These are phyloP conservation scores for Lepidostoma basale DNA, from an alignment of 1,140 invertebrate species.

Conservation along the genomic window DNA sequence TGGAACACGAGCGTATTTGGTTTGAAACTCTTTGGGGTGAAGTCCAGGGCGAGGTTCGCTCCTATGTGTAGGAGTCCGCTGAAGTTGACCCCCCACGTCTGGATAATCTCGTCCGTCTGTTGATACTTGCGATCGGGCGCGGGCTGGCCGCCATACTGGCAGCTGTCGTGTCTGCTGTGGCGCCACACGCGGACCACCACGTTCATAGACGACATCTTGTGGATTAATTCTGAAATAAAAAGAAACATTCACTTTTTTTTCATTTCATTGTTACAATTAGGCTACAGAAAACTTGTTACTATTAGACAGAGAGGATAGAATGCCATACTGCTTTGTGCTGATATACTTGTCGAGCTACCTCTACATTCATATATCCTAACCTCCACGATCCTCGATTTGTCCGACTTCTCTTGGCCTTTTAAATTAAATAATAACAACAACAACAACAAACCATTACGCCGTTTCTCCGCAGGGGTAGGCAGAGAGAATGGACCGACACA, in stretches of 20 bases:
- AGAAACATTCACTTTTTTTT: not conserved
- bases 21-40: slow-evolving; percentile 73
- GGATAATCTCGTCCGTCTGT: slow-evolving; percentile 62
- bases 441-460: no score
- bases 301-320: no score
- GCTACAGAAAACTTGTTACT: no score
- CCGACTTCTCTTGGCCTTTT: no score
- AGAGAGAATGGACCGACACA: no score
- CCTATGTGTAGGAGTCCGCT: slow-evolving; percentile 81
- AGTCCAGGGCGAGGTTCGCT: slow-evolving; percentile 70
- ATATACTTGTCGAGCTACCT: no score
- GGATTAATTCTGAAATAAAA: slow-evolving; percentile 41
- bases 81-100: slow-evolving; percentile 86
- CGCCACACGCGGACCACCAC: slow-evolving; percentile 67
- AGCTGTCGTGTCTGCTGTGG: slow-evolving; percentile 48
- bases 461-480: no score
- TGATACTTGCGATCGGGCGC: not conserved
- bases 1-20: slow-evolving; percentile 85
- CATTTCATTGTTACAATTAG: no score
- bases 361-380: no score
- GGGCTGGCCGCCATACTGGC: not conserved
- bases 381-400: no score
- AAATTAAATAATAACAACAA: no score
- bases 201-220: slow-evolving; percentile 57
- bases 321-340: no score